phyloP scores from a whole-genome alignment of 2,797 vertebrate genomes.

The Gymnoscopelus microlampas region DNA sequence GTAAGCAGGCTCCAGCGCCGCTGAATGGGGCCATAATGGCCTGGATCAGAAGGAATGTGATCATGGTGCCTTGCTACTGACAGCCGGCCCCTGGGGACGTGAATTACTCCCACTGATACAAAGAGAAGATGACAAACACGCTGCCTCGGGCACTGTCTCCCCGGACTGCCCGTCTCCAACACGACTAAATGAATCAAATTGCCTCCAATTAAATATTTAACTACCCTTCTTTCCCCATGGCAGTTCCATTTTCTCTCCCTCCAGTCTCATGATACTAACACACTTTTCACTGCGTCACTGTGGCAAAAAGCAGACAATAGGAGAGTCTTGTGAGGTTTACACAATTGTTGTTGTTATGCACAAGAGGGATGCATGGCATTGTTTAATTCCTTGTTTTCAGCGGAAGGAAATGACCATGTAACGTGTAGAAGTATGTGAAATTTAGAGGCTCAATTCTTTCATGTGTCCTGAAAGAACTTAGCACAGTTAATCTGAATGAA shows the following conservation, averaged over 20 bases:
- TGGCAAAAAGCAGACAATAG: constrained; percentile 32
- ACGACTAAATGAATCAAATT: constrained; percentile 80
- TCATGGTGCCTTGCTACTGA: constrained; percentile 80
- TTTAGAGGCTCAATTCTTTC: constrained; percentile 2
- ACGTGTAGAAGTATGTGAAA: constrained; percentile 2
- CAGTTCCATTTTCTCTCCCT: constrained; percentile 50
- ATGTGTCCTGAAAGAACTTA: constrained; percentile 19
- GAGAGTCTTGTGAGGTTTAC: constrained; percentile 36
- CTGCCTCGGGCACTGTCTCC: constrained; percentile 69
- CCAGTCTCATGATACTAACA: constrained; percentile 49
- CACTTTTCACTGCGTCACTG: constrained; percentile 34
- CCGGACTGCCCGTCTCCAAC: constrained; percentile 78
- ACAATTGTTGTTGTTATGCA: constrained; percentile 21
- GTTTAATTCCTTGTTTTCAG: constrained; percentile 24
- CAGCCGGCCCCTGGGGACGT: constrained; percentile 77
- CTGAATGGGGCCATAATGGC: constrained; percentile 78
- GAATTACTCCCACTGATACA: constrained; percentile 79
- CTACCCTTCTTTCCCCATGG: constrained; percentile 59
- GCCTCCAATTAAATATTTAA: constrained; percentile 80
- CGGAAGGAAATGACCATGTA: constrained; percentile 20
- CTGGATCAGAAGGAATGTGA: constrained; percentile 79
- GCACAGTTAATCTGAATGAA: constrained; percentile 1
- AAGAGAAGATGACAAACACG: constrained; percentile 81
- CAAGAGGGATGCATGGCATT: constrained; percentile 2
- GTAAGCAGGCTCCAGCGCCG: constrained; percentile 72